These are phyloP conservation scores for Scomber scombrus DNA, from an alignment of 2,113 vertebrate species.

Conservation along the genomic window DNA sequence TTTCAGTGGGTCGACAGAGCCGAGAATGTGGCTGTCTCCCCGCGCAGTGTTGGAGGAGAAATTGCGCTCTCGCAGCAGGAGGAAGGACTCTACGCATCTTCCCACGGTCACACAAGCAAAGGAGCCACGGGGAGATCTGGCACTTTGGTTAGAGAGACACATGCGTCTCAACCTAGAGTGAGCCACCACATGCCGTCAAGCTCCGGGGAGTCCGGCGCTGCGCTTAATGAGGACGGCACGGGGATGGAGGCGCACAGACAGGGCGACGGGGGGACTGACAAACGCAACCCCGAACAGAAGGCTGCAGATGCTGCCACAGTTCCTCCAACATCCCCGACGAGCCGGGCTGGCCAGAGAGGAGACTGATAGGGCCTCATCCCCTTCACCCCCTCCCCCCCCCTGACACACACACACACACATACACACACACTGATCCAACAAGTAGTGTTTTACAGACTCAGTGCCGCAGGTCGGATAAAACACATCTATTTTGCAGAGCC, in stretches of 20 bases:
- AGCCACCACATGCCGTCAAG: slow-evolving; percentile 20
- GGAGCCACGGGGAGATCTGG: slow-evolving; percentile 34
- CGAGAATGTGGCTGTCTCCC: slow-evolving; percentile 45
- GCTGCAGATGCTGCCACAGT: slow-evolving; percentile 34
- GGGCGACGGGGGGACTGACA: slow-evolving; percentile 28
- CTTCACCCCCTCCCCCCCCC: neutral
- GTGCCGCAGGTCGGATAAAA: slow-evolving; percentile 77
- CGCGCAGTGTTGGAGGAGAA: slow-evolving; percentile 44
- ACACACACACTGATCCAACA: slow-evolving; percentile 37
- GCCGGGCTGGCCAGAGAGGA: slow-evolving; percentile 45
- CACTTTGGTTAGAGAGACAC: slow-evolving; percentile 43
- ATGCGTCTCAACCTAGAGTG: slow-evolving; percentile 6
- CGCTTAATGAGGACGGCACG: slow-evolving; percentile 17
- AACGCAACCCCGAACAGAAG: slow-evolving; percentile 40
- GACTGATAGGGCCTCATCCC: slow-evolving; percentile 52
- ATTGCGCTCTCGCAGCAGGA: slow-evolving; percentile 63
- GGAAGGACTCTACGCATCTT: slow-evolving; percentile 65
- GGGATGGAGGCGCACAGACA: slow-evolving; percentile 33
- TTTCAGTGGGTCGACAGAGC: slow-evolving; percentile 66
- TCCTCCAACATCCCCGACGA: slow-evolving; percentile 49
- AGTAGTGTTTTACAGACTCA: slow-evolving; percentile 67
- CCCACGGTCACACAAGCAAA: slow-evolving; percentile 52
- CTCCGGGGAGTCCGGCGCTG: slow-evolving; percentile 14
- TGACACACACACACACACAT: neutral
- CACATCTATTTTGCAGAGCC: slow-evolving; percentile 52